Evolutionary conservation across 2,888 invertebrate species (phyloP).

Genomic region (Shargacucullia verbasci): DNA sequence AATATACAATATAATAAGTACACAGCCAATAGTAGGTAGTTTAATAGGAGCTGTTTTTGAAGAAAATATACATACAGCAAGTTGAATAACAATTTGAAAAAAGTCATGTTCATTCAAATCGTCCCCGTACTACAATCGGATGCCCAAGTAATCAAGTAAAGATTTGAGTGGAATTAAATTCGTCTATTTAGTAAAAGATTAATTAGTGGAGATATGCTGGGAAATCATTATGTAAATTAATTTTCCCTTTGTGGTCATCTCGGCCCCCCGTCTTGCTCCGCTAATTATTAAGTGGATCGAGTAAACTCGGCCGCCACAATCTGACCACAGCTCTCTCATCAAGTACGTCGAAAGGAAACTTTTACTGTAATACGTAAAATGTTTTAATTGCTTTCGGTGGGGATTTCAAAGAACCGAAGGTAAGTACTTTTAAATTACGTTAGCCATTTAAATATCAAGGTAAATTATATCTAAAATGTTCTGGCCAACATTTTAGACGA

Average conservation of each 20-base stretch:
- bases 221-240: conserved; percentile 31
- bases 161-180: conserved; percentile 3
- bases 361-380: conserved; percentile 1
- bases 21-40: no score
- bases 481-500: no score
- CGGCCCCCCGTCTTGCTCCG: conserved; percentile 1
- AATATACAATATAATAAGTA: no score
- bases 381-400: background rate
- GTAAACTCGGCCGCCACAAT: conserved; percentile 19
- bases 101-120: no score
- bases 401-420: background rate
- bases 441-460: no score
- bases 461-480: no score
- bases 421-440: background rate
- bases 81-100: no score
- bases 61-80: no score
- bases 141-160: background rate
- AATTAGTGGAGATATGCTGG: conserved; percentile 12
- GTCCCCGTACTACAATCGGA: background rate
- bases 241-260: conserved; percentile 27
- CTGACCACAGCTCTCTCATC: conserved; percentile 21
- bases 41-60: no score
- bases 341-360: background rate
- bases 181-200: conserved; percentile 10
- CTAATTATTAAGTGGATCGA: conserved; percentile 32